These are phyloP conservation scores for Napeogenes inachia DNA, from an alignment of 2,888 invertebrate species.

Conservation along the genomic window DNA sequence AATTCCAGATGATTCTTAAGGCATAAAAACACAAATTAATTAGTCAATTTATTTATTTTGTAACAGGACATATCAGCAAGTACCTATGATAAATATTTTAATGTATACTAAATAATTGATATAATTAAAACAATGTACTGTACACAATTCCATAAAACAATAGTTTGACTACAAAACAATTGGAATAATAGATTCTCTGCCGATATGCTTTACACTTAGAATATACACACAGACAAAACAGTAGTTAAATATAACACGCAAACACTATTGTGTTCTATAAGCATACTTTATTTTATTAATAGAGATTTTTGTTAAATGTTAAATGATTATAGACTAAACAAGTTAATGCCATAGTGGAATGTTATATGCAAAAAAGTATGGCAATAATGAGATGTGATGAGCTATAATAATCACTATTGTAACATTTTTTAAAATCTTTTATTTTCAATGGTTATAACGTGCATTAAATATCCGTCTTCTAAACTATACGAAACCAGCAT, in stretches of 20 bases:
- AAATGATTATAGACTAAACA: neutral
- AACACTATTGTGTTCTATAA: slow-evolving; percentile 23
- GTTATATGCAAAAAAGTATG: slow-evolving; percentile 34
- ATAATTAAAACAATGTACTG: slow-evolving; percentile 8
- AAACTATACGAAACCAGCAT: slow-evolving; percentile 8
- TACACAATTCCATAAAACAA: slow-evolving; percentile 10
- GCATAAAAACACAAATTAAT: neutral
- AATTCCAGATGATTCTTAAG: neutral
- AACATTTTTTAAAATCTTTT: slow-evolving; percentile 6
- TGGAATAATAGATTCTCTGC: slow-evolving; percentile 12
- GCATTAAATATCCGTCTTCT: neutral
- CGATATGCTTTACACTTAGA: slow-evolving; percentile 13
- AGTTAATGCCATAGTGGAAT: slow-evolving; percentile 53
- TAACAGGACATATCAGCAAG: slow-evolving; percentile 31
- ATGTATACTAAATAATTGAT: slow-evolving; percentile 7
- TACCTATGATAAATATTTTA: slow-evolving; percentile 17
- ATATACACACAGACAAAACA: slow-evolving; percentile 7
- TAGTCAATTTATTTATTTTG: slow-evolving; percentile 27
- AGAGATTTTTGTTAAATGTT: slow-evolving; percentile 21
- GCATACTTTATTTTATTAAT: slow-evolving; percentile 19
- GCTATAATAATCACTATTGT: slow-evolving; percentile 14
- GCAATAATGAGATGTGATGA: slow-evolving; percentile 13
- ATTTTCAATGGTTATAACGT: neutral
- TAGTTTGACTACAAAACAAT: neutral
- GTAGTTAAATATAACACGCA: slow-evolving; percentile 9